phyloP scores from a whole-genome alignment of 2,888 invertebrate species.

The Dicyrtoma fusca region DNA sequence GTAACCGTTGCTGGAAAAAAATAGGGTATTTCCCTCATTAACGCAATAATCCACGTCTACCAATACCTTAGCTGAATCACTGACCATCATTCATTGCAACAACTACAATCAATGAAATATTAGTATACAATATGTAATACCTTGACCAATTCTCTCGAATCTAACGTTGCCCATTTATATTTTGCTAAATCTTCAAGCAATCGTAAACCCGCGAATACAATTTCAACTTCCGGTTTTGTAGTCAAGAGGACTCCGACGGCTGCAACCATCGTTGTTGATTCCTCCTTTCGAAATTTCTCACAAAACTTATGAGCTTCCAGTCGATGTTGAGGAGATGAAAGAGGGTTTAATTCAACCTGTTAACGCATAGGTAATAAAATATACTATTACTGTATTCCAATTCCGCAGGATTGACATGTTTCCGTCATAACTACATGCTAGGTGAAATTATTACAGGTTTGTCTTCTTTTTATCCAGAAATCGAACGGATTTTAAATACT shows the following conservation, averaged over 20 bases:
- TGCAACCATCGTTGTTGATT: constrained; percentile 40
- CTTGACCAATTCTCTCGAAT: constrained; percentile 43
- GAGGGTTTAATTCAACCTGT: constrained; percentile 43
- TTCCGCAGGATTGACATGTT: too few relatives aligned
- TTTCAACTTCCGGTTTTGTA: constrained; percentile 28
- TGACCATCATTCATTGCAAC: too few relatives aligned
- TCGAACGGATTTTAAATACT: too few relatives aligned
- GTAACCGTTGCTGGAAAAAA: constrained; percentile 44
- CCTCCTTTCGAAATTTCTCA: constrained; percentile 44
- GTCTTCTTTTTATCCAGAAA: too few relatives aligned
- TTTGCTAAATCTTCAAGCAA: constrained; percentile 91
- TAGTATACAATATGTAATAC: too few relatives aligned
- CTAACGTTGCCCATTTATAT: constrained; percentile 86
- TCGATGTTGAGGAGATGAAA: constrained; percentile 35
- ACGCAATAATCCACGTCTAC: not conserved
- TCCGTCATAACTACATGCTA: too few relatives aligned
- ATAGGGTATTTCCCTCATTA: not conserved
- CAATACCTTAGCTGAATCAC: too few relatives aligned
- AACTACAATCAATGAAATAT: too few relatives aligned
- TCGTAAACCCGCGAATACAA: constrained; percentile 70
- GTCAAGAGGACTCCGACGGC: constrained; percentile 47
- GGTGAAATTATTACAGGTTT: too few relatives aligned
- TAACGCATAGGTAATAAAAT: too few relatives aligned
- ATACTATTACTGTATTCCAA: too few relatives aligned
- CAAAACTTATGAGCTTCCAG: constrained; percentile 47